These are phyloP conservation scores for Hyposoter dolosus DNA, from an alignment of 2,888 invertebrate genomes.

Conservation along the genomic window DNA sequence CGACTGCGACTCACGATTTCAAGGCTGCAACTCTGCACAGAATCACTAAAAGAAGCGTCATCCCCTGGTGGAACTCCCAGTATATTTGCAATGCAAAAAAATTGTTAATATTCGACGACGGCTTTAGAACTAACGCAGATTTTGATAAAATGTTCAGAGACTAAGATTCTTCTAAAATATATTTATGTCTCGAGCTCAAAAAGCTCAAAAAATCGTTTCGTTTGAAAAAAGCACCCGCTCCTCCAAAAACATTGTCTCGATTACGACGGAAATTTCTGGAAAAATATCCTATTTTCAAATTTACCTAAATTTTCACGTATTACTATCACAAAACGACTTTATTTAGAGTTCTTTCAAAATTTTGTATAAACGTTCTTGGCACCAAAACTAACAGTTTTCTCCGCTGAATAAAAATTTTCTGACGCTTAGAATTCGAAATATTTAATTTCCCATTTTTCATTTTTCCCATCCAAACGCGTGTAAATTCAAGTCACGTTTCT, in stretches of 20 bases:
- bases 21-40: slow-evolving; percentile 10
- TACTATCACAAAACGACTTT: too few species aligned
- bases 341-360: too few species aligned
- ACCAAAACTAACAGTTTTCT: too few species aligned
- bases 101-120: slow-evolving; percentile 57
- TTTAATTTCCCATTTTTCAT: too few species aligned
- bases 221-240: background rate
- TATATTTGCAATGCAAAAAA: slow-evolving; percentile 54
- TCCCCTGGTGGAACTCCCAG: slow-evolving; percentile 47
- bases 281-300: background rate
- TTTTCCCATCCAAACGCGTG: too few species aligned
- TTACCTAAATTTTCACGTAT: too few species aligned
- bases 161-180: background rate
- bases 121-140: slow-evolving; percentile 64
- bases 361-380: too few species aligned
- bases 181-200: background rate
- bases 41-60: background rate
- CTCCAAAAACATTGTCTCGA: background rate
- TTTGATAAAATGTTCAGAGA: slow-evolving; percentile 39
- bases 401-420: too few species aligned
- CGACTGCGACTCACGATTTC: slow-evolving; percentile 45
- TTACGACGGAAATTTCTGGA: too few species aligned
- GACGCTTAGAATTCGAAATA: too few species aligned
- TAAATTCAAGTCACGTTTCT: too few species aligned
- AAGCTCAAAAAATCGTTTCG: background rate